phyloP scores from a whole-genome alignment of 2,888 invertebrate species.

The Drosophila vallismaia region DNA sequence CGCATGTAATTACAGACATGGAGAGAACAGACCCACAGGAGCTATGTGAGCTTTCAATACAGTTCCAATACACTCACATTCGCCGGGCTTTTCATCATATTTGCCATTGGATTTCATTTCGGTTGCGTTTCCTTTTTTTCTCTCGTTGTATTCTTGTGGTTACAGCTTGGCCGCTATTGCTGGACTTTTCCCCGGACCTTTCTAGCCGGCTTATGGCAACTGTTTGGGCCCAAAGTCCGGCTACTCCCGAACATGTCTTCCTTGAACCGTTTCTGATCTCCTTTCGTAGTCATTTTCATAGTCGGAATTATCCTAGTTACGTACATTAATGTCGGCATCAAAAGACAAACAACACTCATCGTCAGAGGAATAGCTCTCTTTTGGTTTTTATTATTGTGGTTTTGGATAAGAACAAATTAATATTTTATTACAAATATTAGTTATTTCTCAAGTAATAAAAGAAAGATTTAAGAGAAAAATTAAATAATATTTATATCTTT shows the following conservation, averaged over 20 bases:
- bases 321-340: slow-evolving; percentile 60
- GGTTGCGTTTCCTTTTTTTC: not conserved
- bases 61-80: slow-evolving; percentile 8
- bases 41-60: slow-evolving; percentile 33
- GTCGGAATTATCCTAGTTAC: slow-evolving; percentile 69
- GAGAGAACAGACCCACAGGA: not conserved
- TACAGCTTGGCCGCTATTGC: slow-evolving; percentile 2
- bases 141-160: not conserved
- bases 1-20: slow-evolving; percentile 43
- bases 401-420: too few species aligned
- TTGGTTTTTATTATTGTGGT: not conserved
- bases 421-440: too few species aligned
- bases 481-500: too few species aligned
- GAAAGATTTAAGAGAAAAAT: too few species aligned
- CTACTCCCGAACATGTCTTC: slow-evolving; percentile 3
- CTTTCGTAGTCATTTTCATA: slow-evolving; percentile 42
- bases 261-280: not conserved
- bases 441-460: too few species aligned
- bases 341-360: not conserved
- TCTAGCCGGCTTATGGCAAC: slow-evolving; percentile 20
- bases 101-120: slow-evolving; percentile 15
- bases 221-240: slow-evolving; percentile 42
- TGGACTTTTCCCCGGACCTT: not conserved
- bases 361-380: not conserved
- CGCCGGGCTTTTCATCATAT: slow-evolving; percentile 22